Conservation (phyloP, 2,113 vertebrate species). For the Austrofundulus limnaeus region DNA sequence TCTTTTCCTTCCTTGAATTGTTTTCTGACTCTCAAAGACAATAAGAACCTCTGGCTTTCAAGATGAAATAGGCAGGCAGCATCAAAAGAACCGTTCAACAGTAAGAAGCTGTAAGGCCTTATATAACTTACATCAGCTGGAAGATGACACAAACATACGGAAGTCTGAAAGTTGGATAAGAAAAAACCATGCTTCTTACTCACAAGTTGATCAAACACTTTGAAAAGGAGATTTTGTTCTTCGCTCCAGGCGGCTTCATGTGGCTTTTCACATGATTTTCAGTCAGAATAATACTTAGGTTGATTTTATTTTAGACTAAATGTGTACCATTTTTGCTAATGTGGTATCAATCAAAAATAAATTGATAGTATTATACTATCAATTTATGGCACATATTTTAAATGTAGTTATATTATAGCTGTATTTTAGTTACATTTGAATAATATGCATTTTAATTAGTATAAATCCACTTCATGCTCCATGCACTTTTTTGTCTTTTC, state of each 20-base stretch:
- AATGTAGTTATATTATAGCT: no score
- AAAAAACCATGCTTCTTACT: neutral
- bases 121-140: no score
- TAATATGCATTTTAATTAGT: no score
- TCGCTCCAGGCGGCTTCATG: constrained; percentile 25
- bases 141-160: constrained; percentile 3
- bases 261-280: constrained; percentile 34
- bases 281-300: neutral
- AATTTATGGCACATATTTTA: no score
- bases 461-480: no score
- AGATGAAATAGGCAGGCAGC: constrained; percentile 32
- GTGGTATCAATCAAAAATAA: neutral
- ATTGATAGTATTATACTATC: no score
- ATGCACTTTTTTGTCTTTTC: no score
- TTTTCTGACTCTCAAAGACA: no score
- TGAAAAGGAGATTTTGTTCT: constrained; percentile 7
- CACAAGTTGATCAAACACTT: neutral
- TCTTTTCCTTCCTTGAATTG: no score
- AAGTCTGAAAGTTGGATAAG: neutral
- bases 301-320: neutral
- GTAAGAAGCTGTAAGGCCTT: no score
- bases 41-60: constrained; percentile 4
- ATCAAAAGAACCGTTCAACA: constrained; percentile 7
- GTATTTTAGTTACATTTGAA: no score
- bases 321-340: neutral